These are phyloP conservation scores for Monomorium pharaonis DNA, from an alignment of 1,140 invertebrate species.

Conservation along the genomic window DNA sequence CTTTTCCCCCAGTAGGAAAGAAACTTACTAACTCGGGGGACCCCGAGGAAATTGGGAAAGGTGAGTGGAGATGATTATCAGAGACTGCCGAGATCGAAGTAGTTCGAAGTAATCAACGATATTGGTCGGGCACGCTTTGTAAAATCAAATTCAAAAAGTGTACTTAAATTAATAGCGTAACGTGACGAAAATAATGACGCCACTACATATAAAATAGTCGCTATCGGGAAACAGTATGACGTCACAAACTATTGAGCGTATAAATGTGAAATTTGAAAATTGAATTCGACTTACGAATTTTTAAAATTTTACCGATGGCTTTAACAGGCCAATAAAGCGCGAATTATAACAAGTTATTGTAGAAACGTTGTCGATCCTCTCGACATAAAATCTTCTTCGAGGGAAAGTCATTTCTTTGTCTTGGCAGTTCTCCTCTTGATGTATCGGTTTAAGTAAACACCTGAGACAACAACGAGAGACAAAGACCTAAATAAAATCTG, in stretches of 20 bases:
- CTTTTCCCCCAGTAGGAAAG: constrained; percentile 53
- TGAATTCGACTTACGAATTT: no score
- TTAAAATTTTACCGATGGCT: no score
- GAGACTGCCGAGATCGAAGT: not conserved
- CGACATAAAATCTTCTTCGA: no score
- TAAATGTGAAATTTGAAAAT: not conserved
- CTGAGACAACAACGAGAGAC: no score
- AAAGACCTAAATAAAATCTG: no score
- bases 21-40: constrained; percentile 60
- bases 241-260: not conserved
- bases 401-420: no score
- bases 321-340: no score
- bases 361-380: no score
- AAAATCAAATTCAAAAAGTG: not conserved
- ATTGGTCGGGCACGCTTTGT: not conserved
- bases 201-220: not conserved
- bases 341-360: no score
- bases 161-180: not conserved
- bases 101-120: constrained; percentile 46
- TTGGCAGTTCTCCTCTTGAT: no score
- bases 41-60: not conserved
- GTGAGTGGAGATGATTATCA: constrained; percentile 59
- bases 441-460: no score
- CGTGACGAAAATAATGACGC: not conserved
- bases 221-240: not conserved